Evolutionary conservation across 2,888 invertebrate species (phyloP).

Genomic region (Allygus modestus): DNA sequence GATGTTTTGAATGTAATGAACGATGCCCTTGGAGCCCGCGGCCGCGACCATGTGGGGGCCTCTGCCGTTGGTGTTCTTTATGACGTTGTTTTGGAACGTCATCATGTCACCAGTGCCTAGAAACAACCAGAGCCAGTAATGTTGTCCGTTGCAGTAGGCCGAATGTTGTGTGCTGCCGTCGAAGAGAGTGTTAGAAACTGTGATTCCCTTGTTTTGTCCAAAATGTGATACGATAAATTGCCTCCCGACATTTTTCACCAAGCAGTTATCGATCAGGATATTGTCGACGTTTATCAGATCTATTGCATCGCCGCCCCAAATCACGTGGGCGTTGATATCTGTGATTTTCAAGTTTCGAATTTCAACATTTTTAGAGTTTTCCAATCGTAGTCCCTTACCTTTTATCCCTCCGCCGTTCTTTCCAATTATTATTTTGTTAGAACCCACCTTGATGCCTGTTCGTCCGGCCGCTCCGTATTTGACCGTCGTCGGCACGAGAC

Average conservation of each 20-base stretch:
- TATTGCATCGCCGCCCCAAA: conserved; percentile 60
- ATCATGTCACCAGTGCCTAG: conserved; percentile 51
- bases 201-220: conserved; percentile 37
- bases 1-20: conserved; percentile 43
- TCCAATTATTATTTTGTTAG: conserved; percentile 51
- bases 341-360: conserved; percentile 45
- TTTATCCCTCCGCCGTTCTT: conserved; percentile 31
- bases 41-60: conserved; percentile 45
- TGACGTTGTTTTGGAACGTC: conserved; percentile 54
- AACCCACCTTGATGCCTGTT: conserved; percentile 46
- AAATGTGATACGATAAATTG: conserved; percentile 58
- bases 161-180: conserved; percentile 51
- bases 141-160: conserved; percentile 50
- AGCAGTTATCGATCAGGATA: conserved; percentile 46
- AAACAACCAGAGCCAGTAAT: conserved; percentile 63
- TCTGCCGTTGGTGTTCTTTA: conserved; percentile 50
- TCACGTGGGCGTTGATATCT: conserved; percentile 59
- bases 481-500: neutral
- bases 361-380: conserved; percentile 41
- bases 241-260: conserved; percentile 56
- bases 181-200: conserved; percentile 43
- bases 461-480: conserved; percentile 31
- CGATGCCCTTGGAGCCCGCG: neutral
- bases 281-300: conserved; percentile 22
- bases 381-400: conserved; percentile 58